Evolutionary conservation across 1,140 invertebrate species (phyloP), one percentile per base, ranked within the genome.

Genomic region (Drosophila quadrilineata): DNA sequence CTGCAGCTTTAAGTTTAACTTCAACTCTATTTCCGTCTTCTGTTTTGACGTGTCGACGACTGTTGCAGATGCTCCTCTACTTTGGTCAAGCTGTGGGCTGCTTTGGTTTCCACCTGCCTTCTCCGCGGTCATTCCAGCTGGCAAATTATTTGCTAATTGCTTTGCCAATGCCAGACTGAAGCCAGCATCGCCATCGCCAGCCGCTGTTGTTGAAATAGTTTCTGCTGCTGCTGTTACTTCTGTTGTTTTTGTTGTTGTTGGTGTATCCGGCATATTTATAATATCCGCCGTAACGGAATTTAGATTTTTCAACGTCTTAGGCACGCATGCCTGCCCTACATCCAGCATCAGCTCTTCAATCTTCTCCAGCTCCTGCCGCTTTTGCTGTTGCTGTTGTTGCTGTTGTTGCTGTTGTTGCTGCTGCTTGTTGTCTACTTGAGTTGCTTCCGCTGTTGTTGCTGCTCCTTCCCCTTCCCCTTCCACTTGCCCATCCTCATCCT

Each of bases 61-160:
- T 48, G 48, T 48, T 73, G 66, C 50, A 71, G 72, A 41, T 75
- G 72, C 33, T 70, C 56, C 41, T 71, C 24, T 28, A 8, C 24
- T 46, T 31, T 38, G 46, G 36, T 38, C 71, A 40, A 54, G 58
- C 48, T 62, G 50, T 59, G 66, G 52, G 50, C 56, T 62, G 71
- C 53, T 71, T 56, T 71, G 71, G 56, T 69, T 84, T 80, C 60
- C 76, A 80, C 76, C 77, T 80, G 41, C 45, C 22, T 63, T 19
- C 33, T 28, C 40, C 68, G 29, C 49, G 40, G 31, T n/a, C n/a
- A n/a, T 82, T 58, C 60, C 65, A 68, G 70, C 53, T 80, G 68
- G 71, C 57, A 80, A 82, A 82, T 82, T 75, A 77, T 76, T 84
- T 84, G 75, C 76, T 84, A 76, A 84, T 84, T 84, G 76, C 72